A percentile compares a stretch with the other conserved stretches of the same genome.
These are phyloP conservation scores for Cecropterus lyciades DNA, from an alignment of 1,140 invertebrate genomes.

Conservation along the genomic window DNA sequence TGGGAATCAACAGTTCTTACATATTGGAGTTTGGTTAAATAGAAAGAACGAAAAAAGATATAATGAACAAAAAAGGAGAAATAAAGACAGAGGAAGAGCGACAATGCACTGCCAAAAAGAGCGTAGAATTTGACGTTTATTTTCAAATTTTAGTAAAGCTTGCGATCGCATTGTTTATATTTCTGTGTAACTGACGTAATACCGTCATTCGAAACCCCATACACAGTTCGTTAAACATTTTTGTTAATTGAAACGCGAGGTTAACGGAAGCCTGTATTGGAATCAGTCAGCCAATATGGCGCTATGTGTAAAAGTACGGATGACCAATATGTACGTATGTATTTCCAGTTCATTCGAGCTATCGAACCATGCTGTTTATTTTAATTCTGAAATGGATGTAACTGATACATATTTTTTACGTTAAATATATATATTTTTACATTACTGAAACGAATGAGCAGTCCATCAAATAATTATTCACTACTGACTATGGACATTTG, in stretches of 20 bases:
- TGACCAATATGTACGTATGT: background rate
- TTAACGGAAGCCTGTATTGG: background rate
- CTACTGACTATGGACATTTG: too few species aligned
- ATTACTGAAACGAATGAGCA: background rate
- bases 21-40: too few species aligned
- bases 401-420: background rate
- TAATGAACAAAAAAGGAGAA: too few species aligned
- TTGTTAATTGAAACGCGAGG: conserved; percentile 1
- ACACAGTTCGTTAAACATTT: background rate
- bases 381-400: conserved; percentile 2
- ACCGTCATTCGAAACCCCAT: background rate
- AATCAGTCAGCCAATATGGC: conserved; percentile 5
- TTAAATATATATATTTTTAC: background rate
- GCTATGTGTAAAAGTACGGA: background rate
- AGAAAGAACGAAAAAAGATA: too few species aligned
- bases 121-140: too few species aligned
- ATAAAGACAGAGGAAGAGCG: too few species aligned
- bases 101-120: too few species aligned
- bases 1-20: too few species aligned
- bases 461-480: too few species aligned
- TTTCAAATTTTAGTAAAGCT: too few species aligned
- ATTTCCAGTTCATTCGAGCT: background rate
- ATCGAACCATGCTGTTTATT: background rate
- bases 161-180: background rate
- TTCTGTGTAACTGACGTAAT: background rate